phyloP scores from a whole-genome alignment of 1,140 invertebrate species.

The Drosophila santomea region DNA sequence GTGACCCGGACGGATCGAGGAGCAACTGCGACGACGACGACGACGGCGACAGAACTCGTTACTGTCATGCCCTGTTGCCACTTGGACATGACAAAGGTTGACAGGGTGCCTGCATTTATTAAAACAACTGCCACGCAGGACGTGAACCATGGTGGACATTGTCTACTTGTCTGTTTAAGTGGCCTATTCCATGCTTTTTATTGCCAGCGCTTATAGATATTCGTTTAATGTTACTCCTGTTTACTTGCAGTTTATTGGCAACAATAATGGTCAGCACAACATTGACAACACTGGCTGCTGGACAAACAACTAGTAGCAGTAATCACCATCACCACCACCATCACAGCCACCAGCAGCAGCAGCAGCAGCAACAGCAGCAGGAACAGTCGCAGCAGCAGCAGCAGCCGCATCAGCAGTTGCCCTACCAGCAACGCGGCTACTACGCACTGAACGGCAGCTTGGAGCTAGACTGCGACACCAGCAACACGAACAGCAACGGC shows the following conservation, averaged over 20 bases:
- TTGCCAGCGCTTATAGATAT: conserved; percentile 1
- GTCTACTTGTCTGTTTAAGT: background rate
- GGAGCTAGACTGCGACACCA: conserved; percentile 55
- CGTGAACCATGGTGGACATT: conserved; percentile 11
- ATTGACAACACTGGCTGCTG: conserved; percentile 84
- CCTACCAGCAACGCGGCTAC: conserved; percentile 20
- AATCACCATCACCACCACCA: conserved; percentile 82
- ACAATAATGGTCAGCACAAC: conserved; percentile 85
- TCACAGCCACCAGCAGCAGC: conserved; percentile 53
- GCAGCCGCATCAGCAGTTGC: conserved; percentile 1
- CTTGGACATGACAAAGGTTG: conserved; percentile 77
- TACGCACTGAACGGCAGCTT: conserved; percentile 53
- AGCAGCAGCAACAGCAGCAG: conserved; percentile 41
- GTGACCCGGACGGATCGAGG: background rate
- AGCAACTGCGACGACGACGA: conserved; percentile 38
- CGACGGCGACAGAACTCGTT: conserved; percentile 64
- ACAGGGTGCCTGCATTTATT: conserved; percentile 76
- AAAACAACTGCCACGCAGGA: conserved; percentile 68
- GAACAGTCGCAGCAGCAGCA: conserved; percentile 31
- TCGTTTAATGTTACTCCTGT: background rate
- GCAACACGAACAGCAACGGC: conserved; percentile 38
- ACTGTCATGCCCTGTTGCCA: conserved; percentile 74
- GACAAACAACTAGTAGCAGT: conserved; percentile 83
- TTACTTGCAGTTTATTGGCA: conserved; percentile 78
- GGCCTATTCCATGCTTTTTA: conserved; percentile 19